phyloP scores from a whole-genome alignment of 2,797 vertebrate genomes.

The Triplophysa bombifrons region DNA sequence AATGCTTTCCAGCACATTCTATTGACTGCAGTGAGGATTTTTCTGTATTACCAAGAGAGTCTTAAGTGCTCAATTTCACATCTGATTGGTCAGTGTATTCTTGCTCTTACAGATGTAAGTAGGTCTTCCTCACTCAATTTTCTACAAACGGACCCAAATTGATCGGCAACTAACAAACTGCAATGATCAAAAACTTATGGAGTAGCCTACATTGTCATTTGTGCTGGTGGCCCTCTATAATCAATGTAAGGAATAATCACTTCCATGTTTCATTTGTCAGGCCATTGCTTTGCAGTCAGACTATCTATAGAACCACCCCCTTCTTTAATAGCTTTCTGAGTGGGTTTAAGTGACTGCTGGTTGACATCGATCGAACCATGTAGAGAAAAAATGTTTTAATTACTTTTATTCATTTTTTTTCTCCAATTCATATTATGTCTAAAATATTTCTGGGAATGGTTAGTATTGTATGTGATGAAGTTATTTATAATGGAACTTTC shows the following conservation, averaged over 20 bases:
- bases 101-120: conserved; percentile 34
- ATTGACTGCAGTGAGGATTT: conserved; percentile 33
- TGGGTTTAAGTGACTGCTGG: conserved; percentile 1
- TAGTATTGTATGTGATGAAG: neutral
- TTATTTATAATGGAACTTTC: neutral
- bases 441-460: neutral
- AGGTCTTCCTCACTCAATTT: neutral
- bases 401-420: conserved; percentile 13
- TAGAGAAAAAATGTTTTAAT: conserved; percentile 19
- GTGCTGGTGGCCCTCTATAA: neutral
- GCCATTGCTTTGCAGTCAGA: conserved; percentile 12
- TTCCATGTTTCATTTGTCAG: neutral
- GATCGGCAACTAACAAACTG: neutral
- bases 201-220: conserved; percentile 7
- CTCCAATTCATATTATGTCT: neutral
- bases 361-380: conserved; percentile 15
- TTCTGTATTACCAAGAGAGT: conserved; percentile 29
- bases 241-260: neutral
- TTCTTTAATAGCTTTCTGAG: conserved; percentile 29
- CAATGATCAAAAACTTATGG: conserved; percentile 2
- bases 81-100: conserved; percentile 44
- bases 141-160: neutral
- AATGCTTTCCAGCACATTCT: conserved; percentile 29
- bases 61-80: conserved; percentile 49
- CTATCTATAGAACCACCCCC: neutral